phyloP scores from a whole-genome alignment of 2,113 vertebrate genomes.

The Ancistrus triradiatus region DNA sequence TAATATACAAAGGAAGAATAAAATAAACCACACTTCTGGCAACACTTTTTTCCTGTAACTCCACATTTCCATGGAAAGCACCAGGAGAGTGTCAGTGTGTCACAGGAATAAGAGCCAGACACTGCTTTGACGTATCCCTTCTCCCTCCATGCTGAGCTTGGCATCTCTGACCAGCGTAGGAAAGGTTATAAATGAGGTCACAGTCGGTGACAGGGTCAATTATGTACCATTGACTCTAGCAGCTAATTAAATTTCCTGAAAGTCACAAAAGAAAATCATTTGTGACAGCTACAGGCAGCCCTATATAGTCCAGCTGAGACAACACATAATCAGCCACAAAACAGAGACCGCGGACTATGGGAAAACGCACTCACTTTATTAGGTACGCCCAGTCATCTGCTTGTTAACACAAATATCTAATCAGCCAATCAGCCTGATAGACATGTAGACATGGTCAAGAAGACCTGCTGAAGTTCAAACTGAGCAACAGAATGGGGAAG shows the following conservation, averaged over 20 bases:
- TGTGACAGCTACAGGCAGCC: slow-evolving; percentile 5
- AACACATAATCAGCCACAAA: neutral
- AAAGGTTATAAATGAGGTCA: slow-evolving; percentile 30
- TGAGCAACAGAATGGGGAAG: too few species aligned
- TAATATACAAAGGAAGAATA: too few species aligned
- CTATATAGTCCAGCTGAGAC: neutral
- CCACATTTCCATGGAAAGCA: slow-evolving; percentile 4
- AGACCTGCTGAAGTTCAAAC: too few species aligned
- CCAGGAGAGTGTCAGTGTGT: slow-evolving; percentile 19
- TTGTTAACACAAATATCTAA: too few species aligned
- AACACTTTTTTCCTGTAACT: too few species aligned
- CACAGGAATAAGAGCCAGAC: slow-evolving; percentile 21
- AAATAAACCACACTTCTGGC: too few species aligned
- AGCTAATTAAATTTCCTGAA: slow-evolving; percentile 34
- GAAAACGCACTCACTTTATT: too few species aligned
- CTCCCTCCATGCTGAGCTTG: slow-evolving; percentile 3
- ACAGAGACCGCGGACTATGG: neutral
- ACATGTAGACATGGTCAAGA: too few species aligned
- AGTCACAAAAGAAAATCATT: neutral
- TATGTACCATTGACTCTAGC: slow-evolving; percentile 14
- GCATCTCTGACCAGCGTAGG: too few species aligned
- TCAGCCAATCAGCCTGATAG: too few species aligned
- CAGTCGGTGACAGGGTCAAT: slow-evolving; percentile 12
- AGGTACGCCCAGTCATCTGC: too few species aligned
- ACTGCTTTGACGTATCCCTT: slow-evolving; percentile 2